Percentiles rank a stretch among this genome's conserved stretches.
Evolutionary conservation across 2,888 invertebrate species (phyloP).

Genomic region (Lasiommata megera): DNA sequence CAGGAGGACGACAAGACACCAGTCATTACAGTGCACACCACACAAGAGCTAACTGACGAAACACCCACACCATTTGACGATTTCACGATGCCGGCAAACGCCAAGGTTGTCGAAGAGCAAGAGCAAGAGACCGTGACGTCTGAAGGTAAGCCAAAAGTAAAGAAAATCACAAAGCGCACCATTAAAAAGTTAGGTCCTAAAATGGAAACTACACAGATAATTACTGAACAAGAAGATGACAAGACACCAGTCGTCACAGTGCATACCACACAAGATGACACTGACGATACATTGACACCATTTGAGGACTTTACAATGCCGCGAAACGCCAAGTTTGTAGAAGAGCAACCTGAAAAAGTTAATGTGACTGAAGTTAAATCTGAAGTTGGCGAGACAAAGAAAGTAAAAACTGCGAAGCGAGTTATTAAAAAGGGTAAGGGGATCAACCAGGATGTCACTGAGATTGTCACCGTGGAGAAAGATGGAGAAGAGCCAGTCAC

Average conservation of each 20-base stretch:
- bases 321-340: background rate
- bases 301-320: background rate
- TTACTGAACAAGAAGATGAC: background rate
- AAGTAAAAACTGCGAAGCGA: background rate
- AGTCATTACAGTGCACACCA: background rate
- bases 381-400: background rate
- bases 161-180: conserved; percentile 22
- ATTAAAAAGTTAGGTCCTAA: conserved; percentile 45
- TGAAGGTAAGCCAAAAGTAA: conserved; percentile 47
- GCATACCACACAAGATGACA: conserved; percentile 29
- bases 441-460: background rate
- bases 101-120: too few species aligned
- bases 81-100: too few species aligned
- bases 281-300: conserved; percentile 29
- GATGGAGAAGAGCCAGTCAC: conserved; percentile 40
- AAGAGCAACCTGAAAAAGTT: conserved; percentile 25
- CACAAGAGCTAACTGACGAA: conserved; percentile 10
- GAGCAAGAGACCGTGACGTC: conserved; percentile 28
- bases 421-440: conserved; percentile 3
- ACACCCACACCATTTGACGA: background rate
- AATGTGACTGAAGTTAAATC: background rate
- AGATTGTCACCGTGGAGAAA: conserved; percentile 38
- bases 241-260: conserved; percentile 33
- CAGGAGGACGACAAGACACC: conserved; percentile 40
- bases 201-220: conserved; percentile 29